phyloP scores from a whole-genome alignment of 2,888 invertebrate genomes.

The Penaeus monodon region DNA sequence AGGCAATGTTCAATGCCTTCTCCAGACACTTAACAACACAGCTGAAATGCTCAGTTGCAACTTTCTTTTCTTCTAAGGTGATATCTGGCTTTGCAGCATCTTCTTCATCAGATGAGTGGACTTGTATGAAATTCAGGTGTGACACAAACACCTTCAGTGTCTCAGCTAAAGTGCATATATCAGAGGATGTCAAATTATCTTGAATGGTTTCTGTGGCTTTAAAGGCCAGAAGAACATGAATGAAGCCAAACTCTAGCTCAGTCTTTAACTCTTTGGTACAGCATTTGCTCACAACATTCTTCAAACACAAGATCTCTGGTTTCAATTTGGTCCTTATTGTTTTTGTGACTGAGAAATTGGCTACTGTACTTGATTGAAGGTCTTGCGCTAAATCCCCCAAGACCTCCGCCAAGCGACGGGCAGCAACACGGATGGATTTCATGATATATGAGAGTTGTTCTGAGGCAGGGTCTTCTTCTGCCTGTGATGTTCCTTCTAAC shows the following conservation, averaged over 20 bases:
- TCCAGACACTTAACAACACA: slow-evolving; percentile 52
- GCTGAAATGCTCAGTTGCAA: slow-evolving; percentile 40
- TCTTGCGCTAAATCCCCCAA: slow-evolving; percentile 29
- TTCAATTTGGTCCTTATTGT: slow-evolving; percentile 46
- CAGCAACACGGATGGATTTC: slow-evolving; percentile 41
- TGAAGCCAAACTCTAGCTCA: slow-evolving; percentile 37
- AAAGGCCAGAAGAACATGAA: slow-evolving; percentile 48
- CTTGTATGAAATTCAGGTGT: slow-evolving; percentile 33
- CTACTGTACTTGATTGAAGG: slow-evolving; percentile 40
- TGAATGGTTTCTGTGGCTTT: slow-evolving; percentile 31
- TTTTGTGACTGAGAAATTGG: slow-evolving; percentile 32
- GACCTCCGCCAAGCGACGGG: slow-evolving; percentile 30
- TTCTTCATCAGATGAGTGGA: slow-evolving; percentile 60
- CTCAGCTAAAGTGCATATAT: slow-evolving; percentile 41
- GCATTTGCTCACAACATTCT: slow-evolving; percentile 34
- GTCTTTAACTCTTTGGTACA: background rate
- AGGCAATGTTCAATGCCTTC: slow-evolving; percentile 37
- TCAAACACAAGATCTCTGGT: slow-evolving; percentile 48
- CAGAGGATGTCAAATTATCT: slow-evolving; percentile 34
- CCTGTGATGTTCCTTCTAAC: background rate
- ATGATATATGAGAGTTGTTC: slow-evolving; percentile 37
- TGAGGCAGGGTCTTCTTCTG: slow-evolving; percentile 1
- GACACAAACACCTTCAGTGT: slow-evolving; percentile 41
- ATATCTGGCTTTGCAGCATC: slow-evolving; percentile 1
- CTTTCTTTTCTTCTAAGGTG: background rate